A percentile compares a stretch with the other conserved stretches of the same genome.
These are phyloP conservation scores for Rana temporaria DNA, from an alignment of 2,113 vertebrate species.

Conservation along the genomic window DNA sequence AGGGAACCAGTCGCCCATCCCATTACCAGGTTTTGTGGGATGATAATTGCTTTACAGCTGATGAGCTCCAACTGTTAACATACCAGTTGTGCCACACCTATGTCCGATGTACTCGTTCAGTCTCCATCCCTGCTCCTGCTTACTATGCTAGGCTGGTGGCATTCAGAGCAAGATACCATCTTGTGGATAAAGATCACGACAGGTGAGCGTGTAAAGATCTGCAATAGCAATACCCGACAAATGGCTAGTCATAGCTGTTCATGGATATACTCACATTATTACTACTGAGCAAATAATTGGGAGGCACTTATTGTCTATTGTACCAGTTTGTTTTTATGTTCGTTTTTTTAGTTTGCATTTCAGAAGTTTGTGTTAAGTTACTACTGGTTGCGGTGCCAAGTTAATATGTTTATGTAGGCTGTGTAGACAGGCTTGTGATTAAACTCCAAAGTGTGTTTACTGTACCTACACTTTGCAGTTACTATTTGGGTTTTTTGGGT, in stretches of 20 bases:
- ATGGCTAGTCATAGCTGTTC: background rate
- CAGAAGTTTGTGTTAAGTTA: no score
- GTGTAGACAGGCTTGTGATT: no score
- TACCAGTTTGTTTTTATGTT: no score
- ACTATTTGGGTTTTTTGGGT: no score
- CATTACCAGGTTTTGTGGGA: slow-evolving; percentile 99
- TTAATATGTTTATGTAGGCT: no score
- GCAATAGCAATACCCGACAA: background rate
- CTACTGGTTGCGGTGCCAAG: no score
- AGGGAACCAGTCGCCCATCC: slow-evolving; percentile 98
- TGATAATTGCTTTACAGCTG: slow-evolving; percentile 97
- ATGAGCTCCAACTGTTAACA: slow-evolving; percentile 94
- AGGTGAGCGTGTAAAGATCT: slow-evolving; percentile 76
- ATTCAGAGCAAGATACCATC: slow-evolving; percentile 94
- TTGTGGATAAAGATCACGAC: slow-evolving; percentile 99
- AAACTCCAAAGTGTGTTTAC: no score
- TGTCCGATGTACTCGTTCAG: slow-evolving; percentile 93
- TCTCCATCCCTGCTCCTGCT: slow-evolving; percentile 96
- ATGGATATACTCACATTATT: background rate
- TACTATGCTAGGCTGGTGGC: slow-evolving; percentile 97
- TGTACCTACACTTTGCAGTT: no score
- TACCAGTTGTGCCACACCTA: slow-evolving; percentile 99
- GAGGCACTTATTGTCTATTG: no score
- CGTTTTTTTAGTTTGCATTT: no score
- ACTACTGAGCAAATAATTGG: background rate